Percentiles rank a stretch among this genome's conserved stretches.
Evolutionary conservation across 1,140 invertebrate genomes (phyloP).

Genomic region (Pseudomyrmex concolor): DNA sequence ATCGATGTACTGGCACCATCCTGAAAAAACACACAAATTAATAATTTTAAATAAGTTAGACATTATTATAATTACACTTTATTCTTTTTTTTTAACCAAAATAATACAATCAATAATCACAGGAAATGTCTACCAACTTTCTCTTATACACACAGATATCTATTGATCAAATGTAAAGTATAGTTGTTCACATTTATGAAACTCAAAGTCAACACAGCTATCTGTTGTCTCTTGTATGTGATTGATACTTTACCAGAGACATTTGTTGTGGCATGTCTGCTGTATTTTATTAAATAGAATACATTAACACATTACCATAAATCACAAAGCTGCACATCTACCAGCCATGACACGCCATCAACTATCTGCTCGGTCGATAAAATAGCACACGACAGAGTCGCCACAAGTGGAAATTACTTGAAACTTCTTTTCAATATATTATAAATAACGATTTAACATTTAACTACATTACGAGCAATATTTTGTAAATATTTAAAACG

Average conservation of each 20-base stretch:
- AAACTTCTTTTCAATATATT: background rate
- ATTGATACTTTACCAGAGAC: conserved; percentile 45
- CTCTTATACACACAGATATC: background rate
- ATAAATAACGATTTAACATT: background rate
- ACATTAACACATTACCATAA: conserved; percentile 58
- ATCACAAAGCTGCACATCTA: conserved; percentile 55
- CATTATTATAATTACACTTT: too few species aligned
- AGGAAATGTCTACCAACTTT: too few species aligned
- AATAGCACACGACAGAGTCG: conserved; percentile 63
- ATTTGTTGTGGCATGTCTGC: conserved; percentile 18
- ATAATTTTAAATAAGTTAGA: background rate
- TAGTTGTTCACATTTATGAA: background rate
- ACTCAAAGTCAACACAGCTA: background rate
- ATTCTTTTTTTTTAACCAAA: too few species aligned
- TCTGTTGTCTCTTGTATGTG: background rate
- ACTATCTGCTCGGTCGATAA: conserved; percentile 64
- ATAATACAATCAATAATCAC: too few species aligned
- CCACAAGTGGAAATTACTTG: conserved; percentile 40
- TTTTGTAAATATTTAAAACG: background rate
- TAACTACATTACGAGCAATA: background rate
- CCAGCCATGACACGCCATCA: conserved; percentile 72
- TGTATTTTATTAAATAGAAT: conserved; percentile 40
- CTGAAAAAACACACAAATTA: conserved; percentile 34
- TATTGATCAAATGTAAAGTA: conserved; percentile 37
- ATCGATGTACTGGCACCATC: background rate